Evolutionary conservation across 2,888 invertebrate genomes (phyloP).

Genomic region (Conus canariensis): DNA sequence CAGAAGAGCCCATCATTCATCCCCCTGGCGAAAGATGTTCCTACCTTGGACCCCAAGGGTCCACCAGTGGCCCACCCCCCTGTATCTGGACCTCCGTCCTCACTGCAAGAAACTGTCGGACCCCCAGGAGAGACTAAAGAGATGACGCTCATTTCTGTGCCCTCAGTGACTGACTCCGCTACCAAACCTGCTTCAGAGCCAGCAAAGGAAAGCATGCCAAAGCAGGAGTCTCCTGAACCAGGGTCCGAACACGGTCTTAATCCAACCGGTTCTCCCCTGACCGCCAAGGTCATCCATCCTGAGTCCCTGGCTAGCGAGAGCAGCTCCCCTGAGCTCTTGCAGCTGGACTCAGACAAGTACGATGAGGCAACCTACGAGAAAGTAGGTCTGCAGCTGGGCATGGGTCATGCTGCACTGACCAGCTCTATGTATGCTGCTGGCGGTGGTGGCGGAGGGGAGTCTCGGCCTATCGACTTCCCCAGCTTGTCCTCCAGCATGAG

Average conservation of each 20-base stretch:
- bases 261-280: not conserved
- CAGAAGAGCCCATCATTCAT: not conserved
- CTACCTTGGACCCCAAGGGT: not conserved
- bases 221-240: slow-evolving; percentile 30
- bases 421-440: slow-evolving; percentile 13
- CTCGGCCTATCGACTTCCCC: slow-evolving; percentile 21
- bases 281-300: not conserved
- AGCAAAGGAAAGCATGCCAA: slow-evolving; percentile 11
- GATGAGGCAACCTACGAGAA: slow-evolving; percentile 48
- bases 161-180: not conserved
- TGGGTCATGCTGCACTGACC: not conserved
- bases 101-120: slow-evolving; percentile 23
- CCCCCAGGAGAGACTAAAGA: slow-evolving; percentile 17
- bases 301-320: not conserved
- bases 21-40: not conserved
- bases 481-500: slow-evolving; percentile 30
- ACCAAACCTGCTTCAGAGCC: not conserved
- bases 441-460: not conserved
- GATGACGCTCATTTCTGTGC: not conserved
- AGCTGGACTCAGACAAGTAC: slow-evolving; percentile 48
- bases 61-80: slow-evolving; percentile 6
- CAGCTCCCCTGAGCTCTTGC: slow-evolving; percentile 37
- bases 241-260: not conserved
- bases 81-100: not conserved
- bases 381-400: slow-evolving; percentile 11